Conservation (phyloP, 2,888 invertebrate species). For the Drosophila dives region DNA sequence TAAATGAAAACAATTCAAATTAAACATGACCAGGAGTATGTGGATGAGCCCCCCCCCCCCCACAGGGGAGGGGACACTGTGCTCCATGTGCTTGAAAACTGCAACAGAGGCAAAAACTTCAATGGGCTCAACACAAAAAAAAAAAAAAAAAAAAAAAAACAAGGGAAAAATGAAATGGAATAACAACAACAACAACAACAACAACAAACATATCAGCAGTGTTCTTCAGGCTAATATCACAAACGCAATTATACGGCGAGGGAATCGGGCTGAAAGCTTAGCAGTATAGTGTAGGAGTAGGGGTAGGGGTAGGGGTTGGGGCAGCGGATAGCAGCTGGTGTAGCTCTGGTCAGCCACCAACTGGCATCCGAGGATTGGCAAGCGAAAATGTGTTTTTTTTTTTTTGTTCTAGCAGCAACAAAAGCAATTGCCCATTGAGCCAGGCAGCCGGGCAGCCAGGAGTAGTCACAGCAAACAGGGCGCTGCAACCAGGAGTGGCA, state of each 20-base stretch:
- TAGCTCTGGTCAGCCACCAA: slow-evolving; percentile 40
- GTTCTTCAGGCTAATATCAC: slow-evolving; percentile 79
- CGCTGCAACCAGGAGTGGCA: neutral
- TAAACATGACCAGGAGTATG: slow-evolving; percentile 61
- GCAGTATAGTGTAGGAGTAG: neutral
- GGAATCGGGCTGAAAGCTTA: slow-evolving; percentile 13
- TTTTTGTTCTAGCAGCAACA: slow-evolving; percentile 68
- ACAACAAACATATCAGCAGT: slow-evolving; percentile 47
- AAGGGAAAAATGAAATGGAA: slow-evolving; percentile 1
- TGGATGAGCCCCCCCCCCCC: neutral
- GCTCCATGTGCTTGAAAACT: slow-evolving; percentile 68
- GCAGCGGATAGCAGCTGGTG: neutral
- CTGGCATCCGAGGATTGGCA: slow-evolving; percentile 20
- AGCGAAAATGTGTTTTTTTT: slow-evolving; percentile 59
- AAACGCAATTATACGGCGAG: slow-evolving; percentile 76
- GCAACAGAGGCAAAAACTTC: slow-evolving; percentile 66
- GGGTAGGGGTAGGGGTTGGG: neutral
- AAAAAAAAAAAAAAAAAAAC: slow-evolving; percentile 22
- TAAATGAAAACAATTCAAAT: slow-evolving; percentile 81
- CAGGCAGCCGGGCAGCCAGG: slow-evolving; percentile 8
- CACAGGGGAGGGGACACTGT: slow-evolving; percentile 5
- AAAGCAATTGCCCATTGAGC: slow-evolving; percentile 70
- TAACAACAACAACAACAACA: slow-evolving; percentile 31
- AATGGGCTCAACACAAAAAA: slow-evolving; percentile 55
- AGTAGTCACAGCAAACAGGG: slow-evolving; percentile 12